A percentile compares a stretch with the other conserved stretches of the same genome.
phyloP scores from a whole-genome alignment of 2,888 invertebrate genomes.

The Drosophila falleni region DNA sequence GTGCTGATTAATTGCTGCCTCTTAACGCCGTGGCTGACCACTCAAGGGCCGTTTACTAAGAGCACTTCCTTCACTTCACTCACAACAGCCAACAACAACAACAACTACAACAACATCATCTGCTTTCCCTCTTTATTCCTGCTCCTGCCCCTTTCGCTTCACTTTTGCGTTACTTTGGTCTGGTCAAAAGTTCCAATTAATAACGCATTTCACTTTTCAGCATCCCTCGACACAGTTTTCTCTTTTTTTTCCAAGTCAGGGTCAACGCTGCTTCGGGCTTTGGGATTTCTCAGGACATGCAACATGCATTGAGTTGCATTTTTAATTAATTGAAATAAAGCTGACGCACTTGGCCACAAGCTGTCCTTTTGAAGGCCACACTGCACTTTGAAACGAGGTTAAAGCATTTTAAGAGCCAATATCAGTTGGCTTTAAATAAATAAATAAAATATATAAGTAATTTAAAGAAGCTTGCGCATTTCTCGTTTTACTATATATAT shows the following conservation, averaged over 20 bases:
- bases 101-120: constrained; percentile 8
- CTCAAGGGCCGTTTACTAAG: constrained; percentile 59
- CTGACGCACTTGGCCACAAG: constrained; percentile 47
- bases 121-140: neutral
- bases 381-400: constrained; percentile 37
- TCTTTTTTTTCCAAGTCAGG: constrained; percentile 34
- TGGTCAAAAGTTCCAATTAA: constrained; percentile 52
- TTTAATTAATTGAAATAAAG: constrained; percentile 73
- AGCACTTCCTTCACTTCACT: constrained; percentile 42
- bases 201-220: constrained; percentile 54
- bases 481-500: neutral
- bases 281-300: constrained; percentile 40
- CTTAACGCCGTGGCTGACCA: constrained; percentile 67
- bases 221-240: constrained; percentile 57
- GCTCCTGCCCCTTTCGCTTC: neutral
- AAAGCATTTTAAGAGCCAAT: constrained; percentile 39
- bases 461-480: constrained; percentile 1
- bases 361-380: constrained; percentile 46
- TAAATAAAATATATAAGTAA: constrained; percentile 9
- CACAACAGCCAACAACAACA: constrained; percentile 11
- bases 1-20: constrained; percentile 70
- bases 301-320: constrained; percentile 70
- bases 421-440: constrained; percentile 17
- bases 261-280: constrained; percentile 41
- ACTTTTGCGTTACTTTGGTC: constrained; percentile 20